Evolutionary conservation across 64 coral and sea anemone genomes (phyloP).

Genomic region (Montipora sp.): DNA sequence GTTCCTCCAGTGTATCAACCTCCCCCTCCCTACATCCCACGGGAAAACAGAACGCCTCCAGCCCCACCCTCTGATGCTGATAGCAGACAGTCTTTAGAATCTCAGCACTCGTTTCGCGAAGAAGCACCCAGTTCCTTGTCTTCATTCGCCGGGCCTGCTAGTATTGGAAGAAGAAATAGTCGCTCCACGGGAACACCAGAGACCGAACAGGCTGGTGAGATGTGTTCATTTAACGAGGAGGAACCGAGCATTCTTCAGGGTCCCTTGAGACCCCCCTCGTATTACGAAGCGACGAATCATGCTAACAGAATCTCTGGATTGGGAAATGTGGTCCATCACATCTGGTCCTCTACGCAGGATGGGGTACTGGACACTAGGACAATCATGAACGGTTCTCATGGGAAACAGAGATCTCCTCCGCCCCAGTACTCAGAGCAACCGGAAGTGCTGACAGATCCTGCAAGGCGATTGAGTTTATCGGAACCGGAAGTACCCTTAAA

Average conservation of each 20-base stretch:
- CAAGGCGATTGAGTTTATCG: background rate
- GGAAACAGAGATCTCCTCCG: conserved; percentile 8
- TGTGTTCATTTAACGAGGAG: conserved; percentile 82
- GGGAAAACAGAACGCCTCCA: conserved; percentile 29
- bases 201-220: conserved; percentile 53
- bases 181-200: conserved; percentile 59
- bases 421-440: conserved; percentile 33
- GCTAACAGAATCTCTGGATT: background rate
- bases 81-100: conserved; percentile 16
- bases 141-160: conserved; percentile 35
- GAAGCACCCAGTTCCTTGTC: conserved; percentile 76
- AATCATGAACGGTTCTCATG: background rate
- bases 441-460: background rate
- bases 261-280: conserved; percentile 54
- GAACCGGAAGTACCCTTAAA: conserved; percentile 27
- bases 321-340: conserved; percentile 3
- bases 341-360: background rate
- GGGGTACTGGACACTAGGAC: background rate
- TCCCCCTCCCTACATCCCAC: conserved; percentile 41
- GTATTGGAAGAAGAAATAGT: conserved; percentile 22
- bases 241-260: conserved; percentile 81
- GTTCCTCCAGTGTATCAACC: conserved; percentile 42
- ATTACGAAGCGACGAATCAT: conserved; percentile 67
- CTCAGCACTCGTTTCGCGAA: conserved; percentile 90
- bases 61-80: conserved; percentile 56